Conservation (phyloP, 2,888 invertebrate species). For the Lasioglossum villosulum region DNA sequence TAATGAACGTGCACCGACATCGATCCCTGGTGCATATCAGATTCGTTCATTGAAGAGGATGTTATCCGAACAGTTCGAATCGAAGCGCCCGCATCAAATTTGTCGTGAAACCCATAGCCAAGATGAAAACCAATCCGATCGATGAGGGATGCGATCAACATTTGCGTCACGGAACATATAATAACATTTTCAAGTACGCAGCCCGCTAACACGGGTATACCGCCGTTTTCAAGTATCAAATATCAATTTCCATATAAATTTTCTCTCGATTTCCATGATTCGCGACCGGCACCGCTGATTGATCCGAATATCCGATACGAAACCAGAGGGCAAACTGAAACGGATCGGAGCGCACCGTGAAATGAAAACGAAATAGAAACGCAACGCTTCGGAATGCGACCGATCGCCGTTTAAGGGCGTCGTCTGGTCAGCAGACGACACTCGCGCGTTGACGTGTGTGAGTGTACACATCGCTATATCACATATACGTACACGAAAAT, state of each 20-base stretch:
- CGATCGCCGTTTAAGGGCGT: background rate
- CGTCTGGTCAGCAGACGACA: no score
- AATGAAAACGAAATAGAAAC: conserved; percentile 8
- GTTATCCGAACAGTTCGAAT: background rate
- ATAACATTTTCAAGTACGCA: background rate
- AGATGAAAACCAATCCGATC: background rate
- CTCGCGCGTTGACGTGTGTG: no score
- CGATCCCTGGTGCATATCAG: background rate
- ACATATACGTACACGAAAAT: no score
- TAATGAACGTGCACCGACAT: background rate
- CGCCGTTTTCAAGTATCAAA: background rate
- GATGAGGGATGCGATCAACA: background rate
- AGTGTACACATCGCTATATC: no score
- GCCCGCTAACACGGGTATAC: background rate
- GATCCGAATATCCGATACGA: background rate
- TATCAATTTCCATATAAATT: conserved; percentile 5
- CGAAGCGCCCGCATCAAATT: background rate
- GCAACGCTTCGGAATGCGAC: background rate
- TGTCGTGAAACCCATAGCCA: background rate
- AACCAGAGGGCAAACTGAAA: background rate
- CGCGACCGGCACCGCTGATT: background rate
- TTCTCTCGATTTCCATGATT: background rate
- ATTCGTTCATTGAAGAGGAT: background rate
- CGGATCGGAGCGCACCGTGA: background rate
- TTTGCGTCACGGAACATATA: conserved; percentile 4